These are phyloP conservation scores for Hippocampus zosterae DNA, from an alignment of 2,113 vertebrate species.

Conservation along the genomic window DNA sequence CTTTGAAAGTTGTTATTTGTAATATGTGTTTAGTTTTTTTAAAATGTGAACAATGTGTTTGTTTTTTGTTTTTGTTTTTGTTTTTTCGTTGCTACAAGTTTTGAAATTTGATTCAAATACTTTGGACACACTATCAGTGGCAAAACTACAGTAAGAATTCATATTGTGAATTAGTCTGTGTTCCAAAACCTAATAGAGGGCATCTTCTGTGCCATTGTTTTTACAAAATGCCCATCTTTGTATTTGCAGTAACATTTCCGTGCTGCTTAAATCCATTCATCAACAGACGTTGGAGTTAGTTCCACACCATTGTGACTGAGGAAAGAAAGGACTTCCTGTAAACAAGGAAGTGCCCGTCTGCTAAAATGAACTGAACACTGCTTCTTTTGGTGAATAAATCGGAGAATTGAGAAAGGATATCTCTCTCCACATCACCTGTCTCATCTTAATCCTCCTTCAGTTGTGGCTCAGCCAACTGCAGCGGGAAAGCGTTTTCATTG, in stretches of 20 bases:
- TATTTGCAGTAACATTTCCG: neutral
- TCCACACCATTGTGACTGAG: constrained; percentile 4
- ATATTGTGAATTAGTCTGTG: too few relatives aligned
- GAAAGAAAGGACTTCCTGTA: constrained; percentile 25
- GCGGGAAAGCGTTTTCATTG: constrained; percentile 55
- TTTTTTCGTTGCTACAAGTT: too few relatives aligned
- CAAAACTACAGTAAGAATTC: too few relatives aligned
- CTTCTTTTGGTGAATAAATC: constrained; percentile 14
- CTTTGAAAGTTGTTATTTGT: too few relatives aligned
- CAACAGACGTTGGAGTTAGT: constrained; percentile 7
- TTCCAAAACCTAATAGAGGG: too few relatives aligned
- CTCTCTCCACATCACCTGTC: constrained; percentile 57
- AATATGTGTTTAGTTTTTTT: too few relatives aligned
- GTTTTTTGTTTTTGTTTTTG: too few relatives aligned
- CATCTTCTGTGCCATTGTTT: too few relatives aligned
- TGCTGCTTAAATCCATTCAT: neutral
- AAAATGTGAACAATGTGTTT: too few relatives aligned
- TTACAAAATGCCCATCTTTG: too few relatives aligned
- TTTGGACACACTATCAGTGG: too few relatives aligned
- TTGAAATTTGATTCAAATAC: too few relatives aligned
- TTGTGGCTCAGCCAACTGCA: constrained; percentile 41
- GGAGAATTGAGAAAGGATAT: constrained; percentile 45
- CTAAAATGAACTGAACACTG: constrained; percentile 24
- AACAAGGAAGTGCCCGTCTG: constrained; percentile 3
- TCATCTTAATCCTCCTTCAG: constrained; percentile 61